Base-by-base conservation (phyloP, 2,888 invertebrate genomes). In the Ophion ellenae region DNA sequence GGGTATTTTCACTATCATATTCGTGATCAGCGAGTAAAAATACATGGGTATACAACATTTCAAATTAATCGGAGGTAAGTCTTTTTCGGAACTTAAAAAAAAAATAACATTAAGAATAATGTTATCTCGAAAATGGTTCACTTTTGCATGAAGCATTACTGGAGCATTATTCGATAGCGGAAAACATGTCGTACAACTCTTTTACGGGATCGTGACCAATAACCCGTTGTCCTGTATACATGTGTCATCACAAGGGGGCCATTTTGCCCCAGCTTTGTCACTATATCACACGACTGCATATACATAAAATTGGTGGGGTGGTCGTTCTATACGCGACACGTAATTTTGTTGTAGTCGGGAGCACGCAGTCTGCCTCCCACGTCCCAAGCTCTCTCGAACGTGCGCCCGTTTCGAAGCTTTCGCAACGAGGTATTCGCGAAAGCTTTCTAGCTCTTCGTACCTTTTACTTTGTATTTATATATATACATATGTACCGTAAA, bases 281-380 rank as follows among this genome's bases (percentile, higher is more conserved):
- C 14, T 11, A 4, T 24, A 57, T 9, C n/a, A 2, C 20, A 20
- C 36, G 20, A 17, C 32, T 36, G 28, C 24, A 47, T 24, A 63
- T 71, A 47, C 20, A 59, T 59, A 63, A 59, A 66, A 77, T 85
- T 63, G 45, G 73, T 64, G 53, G 2, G 69, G 59, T 53, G 76
- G 80, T 74, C 64, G 57, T 57, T 89, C 83, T 87, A 90, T 89
- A 87, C 86, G 89, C 87, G 87, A 89, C 89, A 89, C 88, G 89
- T 91, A 92, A 92, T 92, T 92, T 90, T 77, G 86, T 82, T 83
- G 70, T 71, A 81, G 84, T 70, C 79, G 59, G 28, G 57, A 64
- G 36, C 57, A 53, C 47, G 53, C 75, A 86, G 83, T 77, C 80
- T 83, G 80, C 73, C 83, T 74, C 64, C 77, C 85, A 81, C 85